phyloP scores from a whole-genome alignment of 1,140 invertebrate genomes.

The Penaeus chinensis region DNA sequence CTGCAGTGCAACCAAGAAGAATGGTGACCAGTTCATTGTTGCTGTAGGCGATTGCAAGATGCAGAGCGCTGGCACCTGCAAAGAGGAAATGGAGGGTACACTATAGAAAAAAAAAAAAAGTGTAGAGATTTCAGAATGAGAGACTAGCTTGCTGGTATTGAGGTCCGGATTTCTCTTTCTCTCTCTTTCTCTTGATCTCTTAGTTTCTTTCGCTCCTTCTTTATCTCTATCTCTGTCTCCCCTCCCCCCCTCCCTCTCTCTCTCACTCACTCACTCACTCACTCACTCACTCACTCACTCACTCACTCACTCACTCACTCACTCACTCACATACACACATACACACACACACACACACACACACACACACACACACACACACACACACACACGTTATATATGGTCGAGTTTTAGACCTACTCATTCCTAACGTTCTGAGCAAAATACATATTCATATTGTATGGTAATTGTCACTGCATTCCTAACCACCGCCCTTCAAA shows the following conservation, averaged over 20 bases:
- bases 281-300: background rate
- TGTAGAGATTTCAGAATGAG: too few relatives aligned
- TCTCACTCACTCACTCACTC: conserved; percentile 22
- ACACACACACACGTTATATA: too few relatives aligned
- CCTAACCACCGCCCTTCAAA: too few relatives aligned
- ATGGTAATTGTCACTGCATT: too few relatives aligned
- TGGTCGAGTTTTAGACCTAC: too few relatives aligned
- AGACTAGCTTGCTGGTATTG: too few relatives aligned
- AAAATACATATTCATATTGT: too few relatives aligned
- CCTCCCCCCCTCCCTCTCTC: conserved; percentile 15
- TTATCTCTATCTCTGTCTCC: background rate
- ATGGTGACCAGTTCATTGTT: conserved; percentile 96
- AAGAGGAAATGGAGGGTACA: background rate
- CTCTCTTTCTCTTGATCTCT: background rate
- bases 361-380: background rate
- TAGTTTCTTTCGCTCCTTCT: background rate
- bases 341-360: background rate
- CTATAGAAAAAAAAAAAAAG: too few relatives aligned
- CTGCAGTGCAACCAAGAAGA: conserved; percentile 88
- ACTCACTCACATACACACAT: background rate
- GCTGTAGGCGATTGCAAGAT: conserved; percentile 95
- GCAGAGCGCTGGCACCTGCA: conserved; percentile 88
- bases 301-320: too few relatives aligned
- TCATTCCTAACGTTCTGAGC: too few relatives aligned
- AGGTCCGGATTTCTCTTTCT: background rate